phyloP scores from a whole-genome alignment of 2,113 vertebrate species.

The Coptodon bakossiorum region DNA sequence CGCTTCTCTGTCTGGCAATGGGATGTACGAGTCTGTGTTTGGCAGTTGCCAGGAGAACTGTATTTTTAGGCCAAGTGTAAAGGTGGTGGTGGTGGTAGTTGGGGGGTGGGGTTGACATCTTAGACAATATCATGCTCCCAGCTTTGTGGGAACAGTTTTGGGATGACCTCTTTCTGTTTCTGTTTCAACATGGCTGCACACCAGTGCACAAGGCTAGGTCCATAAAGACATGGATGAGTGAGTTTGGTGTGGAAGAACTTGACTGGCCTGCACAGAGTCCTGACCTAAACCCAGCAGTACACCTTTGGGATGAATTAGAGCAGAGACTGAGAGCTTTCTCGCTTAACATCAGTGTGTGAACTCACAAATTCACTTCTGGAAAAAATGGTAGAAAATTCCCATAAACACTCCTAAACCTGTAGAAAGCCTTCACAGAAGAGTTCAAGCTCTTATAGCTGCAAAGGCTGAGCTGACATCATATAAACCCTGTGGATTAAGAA shows the following conservation, averaged over 20 bases:
- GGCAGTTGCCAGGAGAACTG: background rate
- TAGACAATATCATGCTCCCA: background rate
- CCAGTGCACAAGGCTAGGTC: background rate
- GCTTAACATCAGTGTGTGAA: background rate
- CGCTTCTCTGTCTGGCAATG: background rate
- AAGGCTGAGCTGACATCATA: background rate
- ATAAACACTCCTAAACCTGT: background rate
- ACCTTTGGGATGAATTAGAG: background rate
- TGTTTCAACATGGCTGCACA: background rate
- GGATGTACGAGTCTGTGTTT: background rate
- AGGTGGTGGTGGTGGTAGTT: background rate
- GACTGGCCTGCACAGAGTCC: background rate
- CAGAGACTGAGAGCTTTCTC: background rate
- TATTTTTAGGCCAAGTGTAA: background rate
- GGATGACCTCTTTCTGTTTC: background rate
- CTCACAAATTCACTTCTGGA: background rate
- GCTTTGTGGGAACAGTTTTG: background rate
- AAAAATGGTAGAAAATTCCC: background rate
- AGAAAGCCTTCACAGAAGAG: background rate
- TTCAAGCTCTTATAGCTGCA: background rate
- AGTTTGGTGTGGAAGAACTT: background rate
- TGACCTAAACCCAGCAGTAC: background rate
- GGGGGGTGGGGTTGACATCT: background rate
- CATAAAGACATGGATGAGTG: background rate
- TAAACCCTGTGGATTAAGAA: background rate